Conservation (phyloP, 2,113 vertebrate species). For the Picathartes gymnocephalus region DNA sequence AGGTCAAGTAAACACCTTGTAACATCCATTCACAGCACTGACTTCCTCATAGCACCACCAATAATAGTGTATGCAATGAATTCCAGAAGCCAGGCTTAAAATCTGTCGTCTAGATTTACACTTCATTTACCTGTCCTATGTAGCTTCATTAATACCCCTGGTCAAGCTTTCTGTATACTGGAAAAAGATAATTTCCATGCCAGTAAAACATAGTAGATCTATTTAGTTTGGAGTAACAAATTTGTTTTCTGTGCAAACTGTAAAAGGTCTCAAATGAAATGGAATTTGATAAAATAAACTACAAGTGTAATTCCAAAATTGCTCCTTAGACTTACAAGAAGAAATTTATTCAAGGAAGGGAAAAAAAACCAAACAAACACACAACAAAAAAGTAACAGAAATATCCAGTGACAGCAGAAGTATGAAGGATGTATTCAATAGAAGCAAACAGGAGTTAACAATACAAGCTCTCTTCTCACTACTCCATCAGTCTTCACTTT, state of each 20-base stretch:
- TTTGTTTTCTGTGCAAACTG: not conserved
- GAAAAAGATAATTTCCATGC: not conserved
- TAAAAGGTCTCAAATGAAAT: not conserved
- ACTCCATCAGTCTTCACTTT: not conserved
- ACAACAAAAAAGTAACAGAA: not conserved
- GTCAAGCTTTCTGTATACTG: not conserved
- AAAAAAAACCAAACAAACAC: accelerated
- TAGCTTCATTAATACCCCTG: not conserved
- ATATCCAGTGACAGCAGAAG: not conserved
- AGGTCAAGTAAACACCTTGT: not conserved
- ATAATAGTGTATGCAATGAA: not conserved
- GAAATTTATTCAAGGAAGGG: not conserved
- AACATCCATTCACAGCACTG: not conserved
- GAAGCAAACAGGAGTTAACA: not conserved
- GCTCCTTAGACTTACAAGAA: not conserved
- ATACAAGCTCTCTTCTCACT: not conserved
- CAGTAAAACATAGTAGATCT: not conserved
- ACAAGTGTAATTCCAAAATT: not conserved
- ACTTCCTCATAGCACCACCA: not conserved
- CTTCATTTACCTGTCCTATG: not conserved
- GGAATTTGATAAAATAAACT: not conserved
- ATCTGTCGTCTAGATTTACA: not conserved
- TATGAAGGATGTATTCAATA: not conserved
- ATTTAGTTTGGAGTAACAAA: not conserved
- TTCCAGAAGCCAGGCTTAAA: not conserved